Conservation (phyloP, 2,113 vertebrate genomes). For the Lophotis ruficrista region DNA sequence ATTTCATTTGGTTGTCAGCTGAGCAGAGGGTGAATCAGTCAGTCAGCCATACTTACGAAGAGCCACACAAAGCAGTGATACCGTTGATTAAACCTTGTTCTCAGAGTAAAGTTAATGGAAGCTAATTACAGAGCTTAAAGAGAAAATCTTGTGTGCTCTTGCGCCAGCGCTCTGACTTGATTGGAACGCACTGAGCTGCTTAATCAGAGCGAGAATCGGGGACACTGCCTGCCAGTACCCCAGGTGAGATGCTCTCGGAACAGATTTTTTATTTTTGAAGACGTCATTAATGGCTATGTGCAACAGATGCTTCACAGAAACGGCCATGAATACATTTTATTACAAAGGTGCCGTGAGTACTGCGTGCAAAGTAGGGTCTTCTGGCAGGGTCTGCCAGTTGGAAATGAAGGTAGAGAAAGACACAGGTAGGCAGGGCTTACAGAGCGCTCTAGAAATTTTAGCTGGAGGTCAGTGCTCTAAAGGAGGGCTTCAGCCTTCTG, state of each 20-base stretch:
- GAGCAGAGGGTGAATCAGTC: background rate
- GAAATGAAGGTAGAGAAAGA: background rate
- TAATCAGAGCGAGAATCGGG: background rate
- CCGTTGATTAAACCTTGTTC: background rate
- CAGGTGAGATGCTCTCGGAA: background rate
- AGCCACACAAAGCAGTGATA: background rate
- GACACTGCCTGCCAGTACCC: background rate
- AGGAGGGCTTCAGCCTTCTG: background rate
- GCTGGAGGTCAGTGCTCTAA: background rate
- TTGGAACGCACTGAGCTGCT: background rate
- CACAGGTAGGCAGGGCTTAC: background rate
- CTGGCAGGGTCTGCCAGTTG: background rate
- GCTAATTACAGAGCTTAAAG: background rate
- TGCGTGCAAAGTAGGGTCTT: background rate
- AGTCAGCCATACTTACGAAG: background rate
- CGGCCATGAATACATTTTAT: background rate
- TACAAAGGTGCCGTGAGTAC: background rate
- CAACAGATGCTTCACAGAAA: background rate
- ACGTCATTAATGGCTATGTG: background rate
- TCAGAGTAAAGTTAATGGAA: background rate
- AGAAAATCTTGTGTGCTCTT: background rate
- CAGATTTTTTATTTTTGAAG: background rate
- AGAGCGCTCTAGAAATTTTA: background rate
- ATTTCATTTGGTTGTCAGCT: background rate
- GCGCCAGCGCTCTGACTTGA: fast-evolving